phyloP scores from a whole-genome alignment of 2,113 vertebrate genomes.

The Pelecanus crispus region DNA sequence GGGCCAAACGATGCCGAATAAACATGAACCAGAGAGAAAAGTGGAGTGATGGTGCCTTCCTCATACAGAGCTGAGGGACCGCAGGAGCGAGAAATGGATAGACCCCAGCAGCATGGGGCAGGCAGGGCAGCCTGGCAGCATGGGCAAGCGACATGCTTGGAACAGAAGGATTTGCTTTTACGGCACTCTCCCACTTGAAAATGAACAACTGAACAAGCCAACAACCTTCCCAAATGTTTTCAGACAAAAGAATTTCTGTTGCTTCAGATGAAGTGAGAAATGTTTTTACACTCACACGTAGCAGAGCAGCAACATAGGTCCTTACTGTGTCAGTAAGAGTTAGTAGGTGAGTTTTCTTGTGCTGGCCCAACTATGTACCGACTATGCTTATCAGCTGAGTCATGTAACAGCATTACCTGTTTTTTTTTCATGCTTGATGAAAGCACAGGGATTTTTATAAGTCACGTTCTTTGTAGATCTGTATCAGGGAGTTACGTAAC shows the following conservation, averaged over 20 bases:
- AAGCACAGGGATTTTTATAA: neutral
- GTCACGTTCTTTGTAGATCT: neutral
- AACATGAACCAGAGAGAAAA: neutral
- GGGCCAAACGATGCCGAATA: neutral
- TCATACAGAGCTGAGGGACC: neutral
- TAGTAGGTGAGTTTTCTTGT: neutral
- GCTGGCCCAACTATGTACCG: neutral
- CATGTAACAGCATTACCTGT: neutral
- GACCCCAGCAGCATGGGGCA: neutral
- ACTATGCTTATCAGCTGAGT: neutral
- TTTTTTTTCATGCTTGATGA: neutral
- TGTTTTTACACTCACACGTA: neutral
- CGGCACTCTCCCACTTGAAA: neutral
- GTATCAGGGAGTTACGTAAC: neutral
- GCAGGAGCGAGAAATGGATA: fast-evolving
- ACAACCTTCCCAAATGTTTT: neutral
- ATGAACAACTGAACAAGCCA: neutral
- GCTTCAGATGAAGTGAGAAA: neutral
- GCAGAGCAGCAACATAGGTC: neutral
- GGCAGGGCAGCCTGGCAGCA: neutral
- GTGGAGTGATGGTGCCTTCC: neutral
- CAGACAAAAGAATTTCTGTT: neutral
- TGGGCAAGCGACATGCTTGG: neutral
- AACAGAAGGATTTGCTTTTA: neutral
- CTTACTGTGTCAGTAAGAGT: neutral